Base-by-base conservation (phyloP, 2,797 vertebrate species). In the Labroides dimidiatus region DNA sequence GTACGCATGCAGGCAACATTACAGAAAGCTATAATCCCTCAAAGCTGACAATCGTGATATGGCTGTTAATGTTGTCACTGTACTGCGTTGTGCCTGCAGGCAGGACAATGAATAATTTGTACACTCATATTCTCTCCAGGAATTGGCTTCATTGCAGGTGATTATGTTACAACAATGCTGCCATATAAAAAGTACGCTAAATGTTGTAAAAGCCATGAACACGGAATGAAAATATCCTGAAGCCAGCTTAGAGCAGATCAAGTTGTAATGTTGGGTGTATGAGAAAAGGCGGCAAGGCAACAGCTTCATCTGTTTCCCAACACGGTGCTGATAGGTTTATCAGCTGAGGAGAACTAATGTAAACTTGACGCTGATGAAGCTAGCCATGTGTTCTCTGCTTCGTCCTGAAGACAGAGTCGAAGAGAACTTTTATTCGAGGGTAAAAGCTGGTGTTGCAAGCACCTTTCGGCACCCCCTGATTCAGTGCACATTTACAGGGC, bases 391-490 rank as follows among this genome's bases (percentile, higher is more conserved):
- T 73, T 77, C 80, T 60, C 67, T 27, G 41, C 60, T 69, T 86
- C 23, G 56, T 56, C 49, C 77, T 53, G 57, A 47, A 67, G 57
- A 45, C 43, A 0, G 27, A 36, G 66, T 0, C n/a, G 52, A 48
- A 23, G 60, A 52, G 51, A 70, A 51, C 41, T 81, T 72, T 67
- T 72, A 66, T 69, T 69, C 59, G 50, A 19, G 52, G 42, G 69
- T 72, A 69, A 72, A 77, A 63, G 19, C 64, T 74, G 67, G 75
- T 90, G 84, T 76, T 89, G 81, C 66, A 61, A 90, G 79, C 52
- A 59, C 58, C 80, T 92, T 91, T 93, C 91, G 91, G 74, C 91
- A 76, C 86, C 77, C 57, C 53, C 77, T 89, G 86, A 90, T 89
- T 90, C 77, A 24, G 27, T 64, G 60, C 86, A 86, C 80, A 85